Base-by-base conservation (phyloP, 1,140 invertebrate genomes). In the Anastrepha ludens region DNA sequence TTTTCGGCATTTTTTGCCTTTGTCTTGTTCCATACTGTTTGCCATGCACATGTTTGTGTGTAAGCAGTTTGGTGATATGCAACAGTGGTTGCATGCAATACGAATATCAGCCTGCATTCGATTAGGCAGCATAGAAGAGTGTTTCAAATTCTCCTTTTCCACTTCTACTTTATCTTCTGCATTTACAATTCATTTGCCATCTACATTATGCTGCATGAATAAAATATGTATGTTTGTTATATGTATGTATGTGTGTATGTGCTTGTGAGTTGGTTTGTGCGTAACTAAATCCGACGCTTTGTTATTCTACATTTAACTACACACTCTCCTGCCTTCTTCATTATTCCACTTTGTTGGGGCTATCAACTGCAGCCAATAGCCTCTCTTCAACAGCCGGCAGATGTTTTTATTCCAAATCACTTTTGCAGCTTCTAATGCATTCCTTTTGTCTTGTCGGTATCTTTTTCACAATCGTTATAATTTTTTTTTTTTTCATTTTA, bases 351-450 rank as follows among this genome's bases (percentile, higher is more conserved):
- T 74, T 74, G 70, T 74, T 74, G 70, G 47, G 70, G 44, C 39
- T 41, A 81, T 81, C 74, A 81, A 81, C 44, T 81, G 74, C 74
- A 81, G 74, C 47, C 74, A 29, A 81, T 44, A 78, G 41, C 64
- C 2, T 41, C 20, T 17, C 20, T 44, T 47, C 74, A 81, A 55
- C 74, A 81, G 47, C 74, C 17, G 20, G 74, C 74, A 55, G 74
- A 81, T 81, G 74, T 81, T 81, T 81, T 81, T 81, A n/a, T 81
- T 81, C 47, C n/a, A 81, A 81, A 81, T 81, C 74, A 58, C 47
- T 81, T 81, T 81, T 81, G 44, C 74, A 81, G 74, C 74, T 81
- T 81, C 74, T 81, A 81, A 81, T 55, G 74, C 74, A 81, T 81
- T 81, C 74, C 74, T 58, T 81, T 81, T 81, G 74, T 81, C 74